Base-by-base conservation (phyloP, 2,797 vertebrate genomes). In the Clamator glandarius region DNA sequence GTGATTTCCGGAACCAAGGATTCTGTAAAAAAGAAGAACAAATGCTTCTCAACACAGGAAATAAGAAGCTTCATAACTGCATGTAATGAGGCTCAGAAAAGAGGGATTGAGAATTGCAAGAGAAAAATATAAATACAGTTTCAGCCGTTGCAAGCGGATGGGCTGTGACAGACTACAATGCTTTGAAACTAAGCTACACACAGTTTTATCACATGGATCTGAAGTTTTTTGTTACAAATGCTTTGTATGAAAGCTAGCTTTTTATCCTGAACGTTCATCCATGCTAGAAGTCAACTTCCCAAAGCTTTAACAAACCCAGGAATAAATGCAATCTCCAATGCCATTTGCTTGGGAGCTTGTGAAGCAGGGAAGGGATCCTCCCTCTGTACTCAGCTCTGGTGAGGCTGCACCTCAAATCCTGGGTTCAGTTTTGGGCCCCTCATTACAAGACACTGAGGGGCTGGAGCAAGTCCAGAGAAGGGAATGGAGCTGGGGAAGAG, bases 1-100 rank as follows among this genome's bases (percentile, higher is more conserved):
- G 98, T 11, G 99, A 99, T 96, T 99, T 99, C 89, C 99, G 98
- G 97, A 99, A 99, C 99, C 99, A 99, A 0, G 99, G 98, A 96
- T 99, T 99, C 99, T 99, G 93, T 61, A 55, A 11, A 77, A 70
- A 39, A 55, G 11, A 29, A 50, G 25, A 64, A 80, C 28, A 92
- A 92, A 61, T 3, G 24, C 18, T 73, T 26, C 63, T 70, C 57
- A 87, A 61, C 20, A 62, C 15, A 54, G 59, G 36, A 20, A 84
- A 66, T 15, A 39, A 81, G 25, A 54, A 89, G 55, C 31, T 74
- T 69, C 67, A 61, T 2, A 36, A 89, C 79, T 11, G 11, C 12
- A 44, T 0, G 10, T 12, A 28, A 52, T 2, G 10, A 75, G 28
- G 42, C 54, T 86, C 46, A 68, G 54, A 44, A 84, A 61, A 81